These are phyloP conservation scores for Tenebrio molitor DNA, from an alignment of 1,140 invertebrate genomes.

Conservation along the genomic window DNA sequence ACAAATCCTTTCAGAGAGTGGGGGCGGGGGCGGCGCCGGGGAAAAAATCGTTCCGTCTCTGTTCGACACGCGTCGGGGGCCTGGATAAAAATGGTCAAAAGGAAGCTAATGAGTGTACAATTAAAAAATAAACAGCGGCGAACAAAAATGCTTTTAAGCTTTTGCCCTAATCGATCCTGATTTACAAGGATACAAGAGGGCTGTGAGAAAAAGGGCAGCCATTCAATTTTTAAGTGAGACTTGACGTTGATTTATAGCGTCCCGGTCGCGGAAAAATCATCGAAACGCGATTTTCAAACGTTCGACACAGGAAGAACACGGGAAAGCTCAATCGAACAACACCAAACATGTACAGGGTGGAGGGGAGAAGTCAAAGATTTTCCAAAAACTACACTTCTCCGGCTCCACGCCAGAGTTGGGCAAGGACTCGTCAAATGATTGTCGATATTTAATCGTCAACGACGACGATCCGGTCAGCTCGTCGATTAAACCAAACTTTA, in stretches of 20 bases:
- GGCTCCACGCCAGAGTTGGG: no score
- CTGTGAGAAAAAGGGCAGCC: conserved; percentile 45
- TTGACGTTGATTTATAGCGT: conserved; percentile 53
- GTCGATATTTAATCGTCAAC: no score
- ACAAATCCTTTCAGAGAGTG: conserved; percentile 18
- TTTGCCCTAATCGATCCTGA: conserved; percentile 49
- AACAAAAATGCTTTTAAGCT: conserved; percentile 58
- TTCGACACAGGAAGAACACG: background rate
- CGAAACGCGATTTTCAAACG: background rate
- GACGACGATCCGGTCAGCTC: no score
- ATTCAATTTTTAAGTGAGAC: conserved; percentile 55
- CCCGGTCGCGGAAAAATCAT: conserved; percentile 3
- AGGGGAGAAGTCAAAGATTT: no score
- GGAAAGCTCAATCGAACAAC: conserved; percentile 12
- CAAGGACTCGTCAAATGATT: no score
- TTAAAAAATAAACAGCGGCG: conserved; percentile 51
- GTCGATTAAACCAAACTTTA: no score
- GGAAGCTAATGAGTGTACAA: conserved; percentile 50
- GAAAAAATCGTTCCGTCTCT: background rate
- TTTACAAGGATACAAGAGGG: conserved; percentile 41
- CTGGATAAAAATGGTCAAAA: conserved; percentile 7
- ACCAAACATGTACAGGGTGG: background rate
- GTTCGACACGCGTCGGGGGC: conserved; percentile 3
- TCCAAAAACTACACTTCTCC: no score
- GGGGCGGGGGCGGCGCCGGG: background rate